Conservation (phyloP, 2,888 invertebrate genomes). For the Tribolium freemani region DNA sequence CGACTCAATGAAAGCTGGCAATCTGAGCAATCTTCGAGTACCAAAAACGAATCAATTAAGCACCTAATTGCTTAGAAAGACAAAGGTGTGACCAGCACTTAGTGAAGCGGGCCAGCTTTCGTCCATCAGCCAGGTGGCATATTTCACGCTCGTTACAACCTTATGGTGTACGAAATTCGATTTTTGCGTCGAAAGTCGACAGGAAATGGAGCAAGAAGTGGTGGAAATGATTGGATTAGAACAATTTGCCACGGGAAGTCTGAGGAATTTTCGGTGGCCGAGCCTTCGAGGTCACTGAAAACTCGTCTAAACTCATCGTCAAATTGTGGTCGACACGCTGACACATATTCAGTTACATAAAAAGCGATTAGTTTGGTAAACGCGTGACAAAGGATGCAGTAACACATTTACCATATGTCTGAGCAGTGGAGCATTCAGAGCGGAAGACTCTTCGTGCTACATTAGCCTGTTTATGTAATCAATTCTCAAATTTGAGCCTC, state of each 20-base stretch:
- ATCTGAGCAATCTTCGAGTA: too few species aligned
- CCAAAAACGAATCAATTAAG: background rate
- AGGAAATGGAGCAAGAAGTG: background rate
- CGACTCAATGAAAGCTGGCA: background rate
- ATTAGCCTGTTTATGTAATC: conserved; percentile 38
- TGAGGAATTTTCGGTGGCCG: conserved; percentile 5
- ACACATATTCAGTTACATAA: conserved; percentile 29
- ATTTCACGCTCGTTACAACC: background rate
- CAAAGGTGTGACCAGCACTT: background rate
- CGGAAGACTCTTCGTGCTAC: conserved; percentile 35
- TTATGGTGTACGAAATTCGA: background rate
- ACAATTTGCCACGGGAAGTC: background rate
- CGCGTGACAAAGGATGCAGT: conserved; percentile 24
- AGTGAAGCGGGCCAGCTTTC: background rate
- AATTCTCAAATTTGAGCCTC: conserved; percentile 31
- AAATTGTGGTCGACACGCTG: conserved; percentile 20
- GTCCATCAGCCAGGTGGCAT: background rate
- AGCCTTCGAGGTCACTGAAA: conserved; percentile 13
- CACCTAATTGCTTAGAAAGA: background rate
- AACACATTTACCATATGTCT: conserved; percentile 24
- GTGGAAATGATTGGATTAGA: conserved; percentile 12
- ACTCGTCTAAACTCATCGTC: background rate
- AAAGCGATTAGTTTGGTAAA: conserved; percentile 29
- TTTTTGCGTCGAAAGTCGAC: background rate
- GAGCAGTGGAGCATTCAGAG: conserved; percentile 37